Conservation (phyloP, 2,797 vertebrate genomes). For the Aulostomus chinensis region DNA sequence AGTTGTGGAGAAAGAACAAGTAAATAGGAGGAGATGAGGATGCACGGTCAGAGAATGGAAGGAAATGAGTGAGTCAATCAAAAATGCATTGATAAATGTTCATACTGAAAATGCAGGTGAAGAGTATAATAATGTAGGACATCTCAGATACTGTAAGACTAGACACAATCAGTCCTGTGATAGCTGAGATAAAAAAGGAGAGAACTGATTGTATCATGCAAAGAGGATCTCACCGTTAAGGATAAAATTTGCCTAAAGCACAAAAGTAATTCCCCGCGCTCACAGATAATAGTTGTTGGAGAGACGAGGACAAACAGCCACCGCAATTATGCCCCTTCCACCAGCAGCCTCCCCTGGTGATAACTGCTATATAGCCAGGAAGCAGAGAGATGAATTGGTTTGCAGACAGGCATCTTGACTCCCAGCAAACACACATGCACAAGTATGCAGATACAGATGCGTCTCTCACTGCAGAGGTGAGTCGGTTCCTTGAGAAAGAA, state of each 20-base stretch:
- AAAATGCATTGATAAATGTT: too few species aligned
- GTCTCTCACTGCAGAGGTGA: slow-evolving; percentile 38
- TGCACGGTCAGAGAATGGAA: neutral
- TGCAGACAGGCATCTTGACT: slow-evolving; percentile 50
- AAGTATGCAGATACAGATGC: slow-evolving; percentile 54
- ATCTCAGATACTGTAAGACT: slow-evolving; percentile 19
- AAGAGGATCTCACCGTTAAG: slow-evolving; percentile 5
- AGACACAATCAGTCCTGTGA: slow-evolving; percentile 36
- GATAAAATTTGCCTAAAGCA: slow-evolving; percentile 30
- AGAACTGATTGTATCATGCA: slow-evolving; percentile 33
- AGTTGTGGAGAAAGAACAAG: neutral
- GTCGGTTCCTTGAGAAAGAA: slow-evolving; percentile 28
- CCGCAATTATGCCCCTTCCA: slow-evolving; percentile 59
- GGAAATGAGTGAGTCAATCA: too few species aligned
- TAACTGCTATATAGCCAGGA: slow-evolving; percentile 34
- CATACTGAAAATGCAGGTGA: neutral
- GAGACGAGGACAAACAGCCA: slow-evolving; percentile 48
- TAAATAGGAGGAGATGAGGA: neutral
- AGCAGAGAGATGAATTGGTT: slow-evolving; percentile 54
- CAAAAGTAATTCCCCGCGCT: slow-evolving; percentile 46
- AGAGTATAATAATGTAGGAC: slow-evolving; percentile 14
- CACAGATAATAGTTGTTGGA: slow-evolving; percentile 21
- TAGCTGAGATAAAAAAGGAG: slow-evolving; percentile 21
- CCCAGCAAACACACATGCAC: slow-evolving; percentile 57
- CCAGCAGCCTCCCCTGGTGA: slow-evolving; percentile 54